phyloP scores from a whole-genome alignment of 1,140 invertebrate species.

The Cherax quadricarinatus region DNA sequence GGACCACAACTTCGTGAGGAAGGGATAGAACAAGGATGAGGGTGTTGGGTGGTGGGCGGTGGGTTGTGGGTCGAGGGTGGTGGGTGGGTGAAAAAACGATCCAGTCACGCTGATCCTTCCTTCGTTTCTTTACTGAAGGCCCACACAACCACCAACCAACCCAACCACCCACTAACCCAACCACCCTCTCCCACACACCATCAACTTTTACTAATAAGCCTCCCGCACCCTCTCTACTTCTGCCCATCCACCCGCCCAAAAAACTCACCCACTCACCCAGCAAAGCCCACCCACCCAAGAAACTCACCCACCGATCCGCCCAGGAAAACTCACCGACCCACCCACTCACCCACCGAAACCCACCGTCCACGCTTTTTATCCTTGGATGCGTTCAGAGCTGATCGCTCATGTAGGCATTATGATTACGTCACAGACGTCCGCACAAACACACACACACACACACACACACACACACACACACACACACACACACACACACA shows the following conservation, averaged over 20 bases:
- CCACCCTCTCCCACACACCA: neutral
- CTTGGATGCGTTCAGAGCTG: neutral
- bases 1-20: too few species aligned
- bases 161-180: too few species aligned
- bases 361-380: conserved; percentile 9
- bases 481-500: too few species aligned
- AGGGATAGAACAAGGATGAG: neutral
- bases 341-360: neutral
- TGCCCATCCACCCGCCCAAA: neutral
- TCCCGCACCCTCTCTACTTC: neutral
- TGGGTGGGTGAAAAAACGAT: too few species aligned
- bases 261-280: neutral
- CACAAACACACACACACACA: neutral
- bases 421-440: neutral
- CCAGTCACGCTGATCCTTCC: neutral
- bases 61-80: too few species aligned
- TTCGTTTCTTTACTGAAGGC: too few species aligned
- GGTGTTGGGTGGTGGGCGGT: neutral
- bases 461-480: neutral
- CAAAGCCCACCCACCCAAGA: neutral
- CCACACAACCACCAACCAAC: neutral
- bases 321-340: neutral
- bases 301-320: conserved; percentile 3
- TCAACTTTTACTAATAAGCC: neutral
- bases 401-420: conserved; percentile 62